Percentiles rank a stretch among this genome's conserved stretches.
phyloP scores from a whole-genome alignment of 1,140 invertebrate genomes.

The Lamellibrachia luymesi region DNA sequence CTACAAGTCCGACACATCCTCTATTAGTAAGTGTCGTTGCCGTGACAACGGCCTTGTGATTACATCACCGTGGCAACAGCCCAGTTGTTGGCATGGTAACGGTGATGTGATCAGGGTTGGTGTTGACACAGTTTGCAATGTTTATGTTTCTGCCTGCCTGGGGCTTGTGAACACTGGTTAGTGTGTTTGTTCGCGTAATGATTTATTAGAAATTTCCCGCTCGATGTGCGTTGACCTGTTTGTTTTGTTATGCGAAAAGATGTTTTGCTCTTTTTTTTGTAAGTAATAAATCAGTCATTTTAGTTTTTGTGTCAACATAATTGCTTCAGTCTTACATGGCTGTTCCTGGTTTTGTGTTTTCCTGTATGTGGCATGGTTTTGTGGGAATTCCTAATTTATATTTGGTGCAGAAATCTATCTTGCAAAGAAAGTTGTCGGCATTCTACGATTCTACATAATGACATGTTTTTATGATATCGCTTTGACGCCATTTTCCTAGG shows the following conservation, averaged over 20 bases:
- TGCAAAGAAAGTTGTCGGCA: background rate
- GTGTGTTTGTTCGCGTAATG: background rate
- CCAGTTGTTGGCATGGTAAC: background rate
- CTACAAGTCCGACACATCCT: conserved; percentile 22
- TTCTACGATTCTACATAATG: background rate
- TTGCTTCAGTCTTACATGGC: background rate
- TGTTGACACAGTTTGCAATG: background rate
- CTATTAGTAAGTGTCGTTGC: conserved; percentile 17
- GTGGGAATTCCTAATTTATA: background rate
- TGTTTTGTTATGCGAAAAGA: background rate
- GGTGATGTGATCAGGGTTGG: background rate
- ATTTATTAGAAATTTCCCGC: background rate
- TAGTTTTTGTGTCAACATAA: background rate
- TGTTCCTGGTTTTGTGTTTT: background rate
- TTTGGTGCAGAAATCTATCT: background rate
- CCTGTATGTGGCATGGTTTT: background rate
- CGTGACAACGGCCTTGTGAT: background rate
- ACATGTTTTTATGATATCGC: background rate
- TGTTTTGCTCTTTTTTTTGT: background rate
- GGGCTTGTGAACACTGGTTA: background rate
- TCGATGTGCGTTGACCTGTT: background rate
- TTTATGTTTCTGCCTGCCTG: conserved; percentile 9
- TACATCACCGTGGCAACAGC: background rate
- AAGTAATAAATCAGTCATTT: background rate
- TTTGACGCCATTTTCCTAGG: background rate